These are phyloP conservation scores for Caenorhabditis afra DNA, from an alignment of 2,888 invertebrate genomes.

Conservation along the genomic window DNA sequence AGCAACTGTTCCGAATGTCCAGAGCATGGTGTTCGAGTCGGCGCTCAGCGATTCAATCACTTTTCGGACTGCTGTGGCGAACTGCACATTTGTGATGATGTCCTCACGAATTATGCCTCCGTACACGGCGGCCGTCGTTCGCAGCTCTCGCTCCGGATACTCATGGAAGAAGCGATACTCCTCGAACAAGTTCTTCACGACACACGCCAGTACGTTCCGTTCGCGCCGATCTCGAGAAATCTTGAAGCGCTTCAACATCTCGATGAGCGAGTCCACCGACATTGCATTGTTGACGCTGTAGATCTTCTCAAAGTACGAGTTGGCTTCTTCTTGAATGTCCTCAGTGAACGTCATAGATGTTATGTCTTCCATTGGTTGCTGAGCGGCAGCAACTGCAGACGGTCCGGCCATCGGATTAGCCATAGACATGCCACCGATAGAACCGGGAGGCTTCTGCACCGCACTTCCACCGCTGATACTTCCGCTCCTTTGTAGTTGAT, in stretches of 20 bases:
- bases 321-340: conserved; percentile 98
- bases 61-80: conserved; percentile 77
- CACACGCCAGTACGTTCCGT: conserved; percentile 88
- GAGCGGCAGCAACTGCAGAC: conserved; percentile 7
- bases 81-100: conserved; percentile 77
- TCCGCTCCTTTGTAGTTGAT: conserved; percentile 38
- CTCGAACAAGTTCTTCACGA: conserved; percentile 96
- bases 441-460: not conserved
- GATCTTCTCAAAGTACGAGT: conserved; percentile 97
- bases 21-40: conserved; percentile 92
- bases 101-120: conserved; percentile 85
- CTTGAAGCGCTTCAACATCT: conserved; percentile 95
- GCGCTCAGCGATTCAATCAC: conserved; percentile 86
- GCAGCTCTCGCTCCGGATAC: conserved; percentile 97
- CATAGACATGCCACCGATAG: not conserved
- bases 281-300: conserved; percentile 67
- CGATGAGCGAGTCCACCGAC: conserved; percentile 95
- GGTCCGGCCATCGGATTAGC: not conserved
- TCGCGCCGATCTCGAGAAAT: conserved; percentile 92
- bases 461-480: conserved; percentile 30
- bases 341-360: conserved; percentile 63
- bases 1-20: conserved; percentile 96
- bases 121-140: conserved; percentile 96
- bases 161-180: conserved; percentile 99
- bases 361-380: conserved; percentile 57